Conservation (phyloP, 2,113 vertebrate genomes). For the Scopus umbretta region DNA sequence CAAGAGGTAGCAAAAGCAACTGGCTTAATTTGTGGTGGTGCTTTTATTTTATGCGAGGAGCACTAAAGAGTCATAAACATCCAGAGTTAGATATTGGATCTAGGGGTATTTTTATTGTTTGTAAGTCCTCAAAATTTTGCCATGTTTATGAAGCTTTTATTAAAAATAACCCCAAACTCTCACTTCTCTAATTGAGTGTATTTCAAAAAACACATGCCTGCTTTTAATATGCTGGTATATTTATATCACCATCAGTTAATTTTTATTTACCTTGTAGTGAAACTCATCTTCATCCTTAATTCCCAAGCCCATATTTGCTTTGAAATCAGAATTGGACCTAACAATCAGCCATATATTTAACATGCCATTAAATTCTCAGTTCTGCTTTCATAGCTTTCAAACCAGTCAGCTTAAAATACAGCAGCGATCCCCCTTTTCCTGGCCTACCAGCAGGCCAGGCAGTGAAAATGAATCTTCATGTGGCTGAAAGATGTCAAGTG, state of each 20-base stretch:
- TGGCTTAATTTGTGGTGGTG: not conserved
- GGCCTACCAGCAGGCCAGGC: not conserved
- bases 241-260: not conserved
- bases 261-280: constrained; percentile 35
- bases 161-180: not conserved
- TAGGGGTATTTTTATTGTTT: not conserved
- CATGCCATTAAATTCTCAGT: not conserved
- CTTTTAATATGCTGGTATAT: not conserved
- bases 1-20: not conserved
- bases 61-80: not conserved
- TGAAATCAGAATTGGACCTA: not conserved
- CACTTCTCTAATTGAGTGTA: not conserved
- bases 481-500: not conserved
- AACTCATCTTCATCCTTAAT: not conserved
- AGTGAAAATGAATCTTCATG: not conserved
- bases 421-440: not conserved
- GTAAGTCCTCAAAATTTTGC: not conserved
- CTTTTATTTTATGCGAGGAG: constrained; percentile 3
- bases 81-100: not conserved
- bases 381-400: not conserved
- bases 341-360: not conserved
- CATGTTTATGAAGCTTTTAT: not conserved
- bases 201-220: not conserved
- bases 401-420: not conserved
- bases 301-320: not conserved